Evolutionary conservation across 2,113 vertebrate species (phyloP).

Genomic region (Cebus imitator): DNA sequence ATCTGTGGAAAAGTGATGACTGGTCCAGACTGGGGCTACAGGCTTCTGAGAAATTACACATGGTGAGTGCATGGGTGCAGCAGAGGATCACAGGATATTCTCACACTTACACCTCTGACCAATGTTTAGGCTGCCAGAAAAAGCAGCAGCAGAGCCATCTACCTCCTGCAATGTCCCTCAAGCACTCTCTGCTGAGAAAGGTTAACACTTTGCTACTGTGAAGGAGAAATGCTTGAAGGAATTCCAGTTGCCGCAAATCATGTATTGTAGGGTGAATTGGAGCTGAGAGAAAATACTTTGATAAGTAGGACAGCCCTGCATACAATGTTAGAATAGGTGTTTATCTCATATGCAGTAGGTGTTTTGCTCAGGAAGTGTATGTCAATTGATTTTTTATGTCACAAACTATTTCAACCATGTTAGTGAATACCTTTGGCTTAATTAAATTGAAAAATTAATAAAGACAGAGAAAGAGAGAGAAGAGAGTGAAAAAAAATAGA

Average conservation of each 20-base stretch:
- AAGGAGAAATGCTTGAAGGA: background rate
- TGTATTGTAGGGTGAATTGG: background rate
- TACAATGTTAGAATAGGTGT: background rate
- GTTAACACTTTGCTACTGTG: background rate
- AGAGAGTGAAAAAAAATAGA: background rate
- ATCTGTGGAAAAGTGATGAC: background rate
- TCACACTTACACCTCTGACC: accelerated
- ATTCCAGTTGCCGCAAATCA: background rate
- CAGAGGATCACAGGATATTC: too few relatives aligned
- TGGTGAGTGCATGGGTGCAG: accelerated
- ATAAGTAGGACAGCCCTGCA: background rate
- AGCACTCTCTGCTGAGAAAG: background rate
- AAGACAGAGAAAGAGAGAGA: background rate
- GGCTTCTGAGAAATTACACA: background rate
- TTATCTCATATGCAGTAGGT: background rate
- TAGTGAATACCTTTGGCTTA: background rate
- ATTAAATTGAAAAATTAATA: background rate
- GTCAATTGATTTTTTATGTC: background rate
- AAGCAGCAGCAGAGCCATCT: background rate
- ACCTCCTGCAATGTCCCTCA: background rate
- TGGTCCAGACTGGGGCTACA: background rate
- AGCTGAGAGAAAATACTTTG: background rate
- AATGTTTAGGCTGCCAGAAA: background rate
- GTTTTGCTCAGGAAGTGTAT: background rate
- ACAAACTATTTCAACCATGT: background rate